Evolutionary conservation across 1,140 invertebrate species (phyloP).

Genomic region (Trichogramma pretiosum): DNA sequence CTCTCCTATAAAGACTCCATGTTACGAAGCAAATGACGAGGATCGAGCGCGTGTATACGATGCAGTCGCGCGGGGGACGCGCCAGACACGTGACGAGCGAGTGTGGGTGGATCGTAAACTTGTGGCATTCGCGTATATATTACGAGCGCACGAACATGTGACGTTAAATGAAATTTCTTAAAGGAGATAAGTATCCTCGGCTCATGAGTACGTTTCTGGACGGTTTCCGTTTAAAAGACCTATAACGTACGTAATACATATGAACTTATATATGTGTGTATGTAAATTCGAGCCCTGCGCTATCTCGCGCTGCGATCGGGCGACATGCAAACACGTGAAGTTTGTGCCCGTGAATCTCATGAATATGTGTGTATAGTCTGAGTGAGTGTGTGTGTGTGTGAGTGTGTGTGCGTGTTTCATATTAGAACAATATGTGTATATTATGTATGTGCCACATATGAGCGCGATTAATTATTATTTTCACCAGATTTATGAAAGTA

Average conservation of each 20-base stretch:
- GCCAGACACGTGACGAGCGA: neutral
- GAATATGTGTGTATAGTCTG: too few relatives aligned
- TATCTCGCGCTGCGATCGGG: constrained; percentile 6
- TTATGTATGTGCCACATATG: too few relatives aligned
- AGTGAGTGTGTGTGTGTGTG: neutral
- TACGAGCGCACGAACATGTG: neutral
- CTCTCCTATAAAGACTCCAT: neutral
- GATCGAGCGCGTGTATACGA: neutral
- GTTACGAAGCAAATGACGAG: neutral
- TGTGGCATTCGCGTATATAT: neutral
- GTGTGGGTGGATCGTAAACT: neutral
- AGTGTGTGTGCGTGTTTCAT: neutral
- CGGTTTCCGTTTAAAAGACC: neutral
- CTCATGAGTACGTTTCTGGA: neutral
- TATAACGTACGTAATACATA: neutral
- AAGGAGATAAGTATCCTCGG: neutral
- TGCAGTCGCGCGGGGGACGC: neutral
- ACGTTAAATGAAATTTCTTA: neutral
- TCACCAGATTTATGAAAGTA: too few relatives aligned
- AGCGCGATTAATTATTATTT: too few relatives aligned
- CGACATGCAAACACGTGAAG: constrained; percentile 11
- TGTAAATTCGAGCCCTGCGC: too few relatives aligned
- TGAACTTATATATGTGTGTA: constrained; percentile 9
- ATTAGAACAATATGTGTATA: too few relatives aligned
- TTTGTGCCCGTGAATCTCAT: constrained; percentile 6